Evolutionary conservation across 2,888 invertebrate species (phyloP), one percentile per base, ranked within the genome.

Genomic region (Agriopis leucophaearia): DNA sequence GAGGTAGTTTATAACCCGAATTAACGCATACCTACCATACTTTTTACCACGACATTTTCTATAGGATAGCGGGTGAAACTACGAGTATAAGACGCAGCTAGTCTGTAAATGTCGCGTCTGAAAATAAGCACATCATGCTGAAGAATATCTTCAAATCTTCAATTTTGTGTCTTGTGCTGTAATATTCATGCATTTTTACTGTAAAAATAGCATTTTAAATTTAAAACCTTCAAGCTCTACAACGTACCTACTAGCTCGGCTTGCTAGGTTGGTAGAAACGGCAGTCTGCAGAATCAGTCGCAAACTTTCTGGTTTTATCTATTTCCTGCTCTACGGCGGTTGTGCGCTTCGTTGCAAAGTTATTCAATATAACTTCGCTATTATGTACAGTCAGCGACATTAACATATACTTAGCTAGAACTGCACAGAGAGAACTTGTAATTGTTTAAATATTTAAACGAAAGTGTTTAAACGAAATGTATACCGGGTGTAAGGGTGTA

Each of bases 301-400:
- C 51, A 57, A 72, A 74, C 66, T 74, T 67, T 56, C 16, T 52
- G 13, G 63, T 64, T 66, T 61, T 62, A 69, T 71, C 70, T 68
- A 60, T 63, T 70, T 69, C 65, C 52, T 51, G 64, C 66, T 58
- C 68, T 71, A 71, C 61, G 27, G 60, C 66, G 64, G 62, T 67
- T 62, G 50, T 55, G 38, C 56, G 50, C 64, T 56, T 35, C 59
- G 52, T 40, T 58, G 42, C 42, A 27, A 73, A 74, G 59, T 72
- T 74, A 70, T 70, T 70, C 71, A 69, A 74, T 74, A 67, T 63
- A 70, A 72, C 56, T 74, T 70, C 60, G 64, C 65, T 69, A 40
- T 56, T 71, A 45, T 45, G 56, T 56, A 38, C 54, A 54, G 40
- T 55, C 44, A 36, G 35, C 15, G 35, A 15, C 35, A 45, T 36